A percentile compares a stretch with the other conserved stretches of the same genome.
Conservation (phyloP, 2,797 vertebrate genomes). For the Erpetoichthys calabaricus region DNA sequence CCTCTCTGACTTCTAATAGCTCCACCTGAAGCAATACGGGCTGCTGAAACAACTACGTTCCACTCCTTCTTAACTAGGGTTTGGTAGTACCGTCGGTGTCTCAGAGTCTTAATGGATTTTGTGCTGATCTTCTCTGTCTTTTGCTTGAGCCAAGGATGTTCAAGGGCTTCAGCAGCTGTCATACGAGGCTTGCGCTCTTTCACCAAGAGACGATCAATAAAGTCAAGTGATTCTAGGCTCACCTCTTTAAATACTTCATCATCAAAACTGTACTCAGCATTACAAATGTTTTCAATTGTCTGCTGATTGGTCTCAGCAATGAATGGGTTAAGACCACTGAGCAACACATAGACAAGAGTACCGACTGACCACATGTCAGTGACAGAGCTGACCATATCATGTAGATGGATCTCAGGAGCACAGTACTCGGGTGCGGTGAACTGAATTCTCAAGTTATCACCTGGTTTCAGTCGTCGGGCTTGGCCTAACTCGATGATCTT, state of each 20-base stretch:
- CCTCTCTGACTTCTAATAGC: constrained; percentile 82
- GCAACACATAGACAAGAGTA: constrained; percentile 75
- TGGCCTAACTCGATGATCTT: constrained; percentile 97
- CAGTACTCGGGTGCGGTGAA: constrained; percentile 84
- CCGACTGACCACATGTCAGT: constrained; percentile 98
- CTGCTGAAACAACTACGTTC: constrained; percentile 80
- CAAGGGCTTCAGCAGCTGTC: constrained; percentile 78
- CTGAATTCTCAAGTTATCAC: constrained; percentile 82
- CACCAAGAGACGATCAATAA: constrained; percentile 81
- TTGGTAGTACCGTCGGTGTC: constrained; percentile 92
- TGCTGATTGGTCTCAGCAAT: constrained; percentile 94
- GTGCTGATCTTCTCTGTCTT: constrained; percentile 64
- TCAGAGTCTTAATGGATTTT: constrained; percentile 68
- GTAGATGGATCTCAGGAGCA: constrained; percentile 90
- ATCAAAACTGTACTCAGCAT: constrained; percentile 85
- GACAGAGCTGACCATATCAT: constrained; percentile 81
- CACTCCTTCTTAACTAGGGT: constrained; percentile 82
- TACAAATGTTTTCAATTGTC: constrained; percentile 88
- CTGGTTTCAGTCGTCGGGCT: constrained; percentile 78
- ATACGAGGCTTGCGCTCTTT: constrained; percentile 94
- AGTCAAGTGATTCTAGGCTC: constrained; percentile 82
- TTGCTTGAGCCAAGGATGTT: constrained; percentile 78
- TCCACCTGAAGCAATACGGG: constrained; percentile 79
- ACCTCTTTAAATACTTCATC: constrained; percentile 85
- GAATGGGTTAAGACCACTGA: constrained; percentile 93